These are phyloP conservation scores for Heterotis niloticus DNA, from an alignment of 2,113 vertebrate genomes.

Conservation along the genomic window DNA sequence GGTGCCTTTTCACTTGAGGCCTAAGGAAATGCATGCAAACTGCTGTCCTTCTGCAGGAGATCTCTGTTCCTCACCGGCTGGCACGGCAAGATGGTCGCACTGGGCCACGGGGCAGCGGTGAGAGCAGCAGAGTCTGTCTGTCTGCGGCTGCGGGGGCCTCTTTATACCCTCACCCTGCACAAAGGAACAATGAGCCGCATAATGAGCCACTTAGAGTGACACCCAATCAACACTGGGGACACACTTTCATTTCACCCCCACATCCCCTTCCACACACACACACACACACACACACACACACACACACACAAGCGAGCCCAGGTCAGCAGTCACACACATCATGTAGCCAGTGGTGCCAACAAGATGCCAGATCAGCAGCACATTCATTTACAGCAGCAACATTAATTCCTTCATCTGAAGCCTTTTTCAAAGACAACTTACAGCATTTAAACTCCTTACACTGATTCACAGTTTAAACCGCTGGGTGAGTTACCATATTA, in stretches of 20 bases:
- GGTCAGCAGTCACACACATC: too few species aligned
- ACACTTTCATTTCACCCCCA: slow-evolving; percentile 48
- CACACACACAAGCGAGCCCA: too few species aligned
- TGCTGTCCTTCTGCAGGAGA: not conserved
- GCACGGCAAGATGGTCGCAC: slow-evolving; percentile 52
- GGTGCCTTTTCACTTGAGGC: not conserved
- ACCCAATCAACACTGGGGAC: slow-evolving; percentile 70
- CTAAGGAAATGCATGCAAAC: slow-evolving; percentile 43
- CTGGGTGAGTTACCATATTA: too few species aligned
- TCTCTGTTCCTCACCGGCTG: slow-evolving; percentile 35
- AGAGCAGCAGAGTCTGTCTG: too few species aligned
- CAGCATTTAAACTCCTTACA: too few species aligned
- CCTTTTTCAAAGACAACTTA: too few species aligned
- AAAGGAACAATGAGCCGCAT: slow-evolving; percentile 75
- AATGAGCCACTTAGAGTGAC: slow-evolving; percentile 65
- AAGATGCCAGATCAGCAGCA: too few species aligned
- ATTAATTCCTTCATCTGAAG: too few species aligned
- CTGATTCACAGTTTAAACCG: too few species aligned
- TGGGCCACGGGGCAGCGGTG: too few species aligned
- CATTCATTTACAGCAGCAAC: too few species aligned
- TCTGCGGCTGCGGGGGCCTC: not conserved
- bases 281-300: not conserved
- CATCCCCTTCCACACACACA: not conserved
- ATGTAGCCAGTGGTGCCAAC: too few species aligned
- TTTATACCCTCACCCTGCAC: slow-evolving; percentile 63